Percentiles rank a stretch among this genome's conserved stretches.
Conservation (phyloP, 2,888 invertebrate genomes). For the Pomacea canaliculata region DNA sequence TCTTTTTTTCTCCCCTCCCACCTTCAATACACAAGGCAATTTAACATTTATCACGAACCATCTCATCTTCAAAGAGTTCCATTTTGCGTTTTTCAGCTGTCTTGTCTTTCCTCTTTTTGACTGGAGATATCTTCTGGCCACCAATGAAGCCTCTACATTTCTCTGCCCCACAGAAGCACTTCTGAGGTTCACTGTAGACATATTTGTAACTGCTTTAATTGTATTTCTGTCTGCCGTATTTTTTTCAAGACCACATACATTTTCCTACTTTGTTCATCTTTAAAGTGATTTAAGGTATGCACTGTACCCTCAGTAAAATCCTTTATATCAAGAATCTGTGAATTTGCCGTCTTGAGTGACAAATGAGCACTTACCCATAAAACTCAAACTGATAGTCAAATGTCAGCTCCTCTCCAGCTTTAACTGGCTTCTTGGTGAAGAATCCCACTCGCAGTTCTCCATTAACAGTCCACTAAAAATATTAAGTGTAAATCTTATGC, state of each 20-base stretch:
- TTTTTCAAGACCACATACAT: background rate
- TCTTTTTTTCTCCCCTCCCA: no score
- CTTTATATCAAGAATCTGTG: no score
- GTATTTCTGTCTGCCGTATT: background rate
- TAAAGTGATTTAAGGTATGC: no score
- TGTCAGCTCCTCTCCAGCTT: conserved; percentile 93
- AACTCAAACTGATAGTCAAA: conserved; percentile 98
- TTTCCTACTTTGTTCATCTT: no score
- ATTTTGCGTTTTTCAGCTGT: conserved; percentile 26
- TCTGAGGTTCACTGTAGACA: conserved; percentile 86
- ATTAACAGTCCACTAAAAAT: conserved; percentile 73
- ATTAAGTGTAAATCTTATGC: background rate
- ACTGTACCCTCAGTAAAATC: no score
- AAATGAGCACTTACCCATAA: conserved; percentile 51
- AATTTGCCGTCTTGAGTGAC: no score
- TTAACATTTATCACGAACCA: conserved; percentile 69
- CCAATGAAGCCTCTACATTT: conserved; percentile 97
- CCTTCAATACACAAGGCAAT: no score
- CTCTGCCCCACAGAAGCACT: conserved; percentile 90
- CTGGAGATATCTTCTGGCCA: conserved; percentile 57
- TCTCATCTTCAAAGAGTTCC: conserved; percentile 76
- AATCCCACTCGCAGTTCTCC: conserved; percentile 93
- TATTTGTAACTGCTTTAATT: background rate
- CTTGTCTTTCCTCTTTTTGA: conserved; percentile 69
- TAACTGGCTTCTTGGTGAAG: conserved; percentile 88